phyloP scores from a whole-genome alignment of 1,140 invertebrate genomes.

The Aphelenchoides fujianensis region DNA sequence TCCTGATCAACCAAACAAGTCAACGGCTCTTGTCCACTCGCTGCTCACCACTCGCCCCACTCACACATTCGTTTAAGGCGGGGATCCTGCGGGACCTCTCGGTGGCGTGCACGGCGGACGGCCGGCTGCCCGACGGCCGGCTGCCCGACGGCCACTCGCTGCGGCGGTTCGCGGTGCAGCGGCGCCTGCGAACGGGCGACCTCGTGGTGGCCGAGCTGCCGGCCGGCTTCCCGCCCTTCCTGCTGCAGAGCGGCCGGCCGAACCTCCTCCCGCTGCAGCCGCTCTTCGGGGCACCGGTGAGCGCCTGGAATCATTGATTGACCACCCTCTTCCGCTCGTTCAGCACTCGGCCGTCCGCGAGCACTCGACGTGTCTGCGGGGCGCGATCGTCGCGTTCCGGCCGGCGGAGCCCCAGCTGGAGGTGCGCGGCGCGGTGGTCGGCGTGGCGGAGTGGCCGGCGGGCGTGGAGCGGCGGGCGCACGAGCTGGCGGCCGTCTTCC shows the following conservation, averaged over 20 bases:
- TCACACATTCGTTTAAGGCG: slow-evolving; percentile 9
- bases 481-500: neutral
- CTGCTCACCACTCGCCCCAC: neutral
- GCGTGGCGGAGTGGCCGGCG: neutral
- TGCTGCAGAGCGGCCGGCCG: neutral
- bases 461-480: neutral
- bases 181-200: neutral
- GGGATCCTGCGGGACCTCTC: neutral
- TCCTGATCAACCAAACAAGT: neutral
- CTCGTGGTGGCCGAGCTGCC: slow-evolving; percentile 12
- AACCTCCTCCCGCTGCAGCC: slow-evolving; percentile 1
- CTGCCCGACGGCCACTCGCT: neutral
- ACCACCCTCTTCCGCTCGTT: neutral
- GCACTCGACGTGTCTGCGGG: neutral
- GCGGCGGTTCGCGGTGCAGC: neutral
- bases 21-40: neutral
- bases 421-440: slow-evolving; percentile 5
- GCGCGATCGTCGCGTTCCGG: neutral
- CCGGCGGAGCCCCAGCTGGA: neutral
- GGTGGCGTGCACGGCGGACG: neutral
- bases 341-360: neutral
- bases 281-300: neutral
- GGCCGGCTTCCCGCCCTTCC: neutral
- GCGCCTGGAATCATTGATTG: neutral
- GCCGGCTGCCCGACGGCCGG: neutral